Conservation (phyloP, 2,888 invertebrate species). For the Drosophila differens region DNA sequence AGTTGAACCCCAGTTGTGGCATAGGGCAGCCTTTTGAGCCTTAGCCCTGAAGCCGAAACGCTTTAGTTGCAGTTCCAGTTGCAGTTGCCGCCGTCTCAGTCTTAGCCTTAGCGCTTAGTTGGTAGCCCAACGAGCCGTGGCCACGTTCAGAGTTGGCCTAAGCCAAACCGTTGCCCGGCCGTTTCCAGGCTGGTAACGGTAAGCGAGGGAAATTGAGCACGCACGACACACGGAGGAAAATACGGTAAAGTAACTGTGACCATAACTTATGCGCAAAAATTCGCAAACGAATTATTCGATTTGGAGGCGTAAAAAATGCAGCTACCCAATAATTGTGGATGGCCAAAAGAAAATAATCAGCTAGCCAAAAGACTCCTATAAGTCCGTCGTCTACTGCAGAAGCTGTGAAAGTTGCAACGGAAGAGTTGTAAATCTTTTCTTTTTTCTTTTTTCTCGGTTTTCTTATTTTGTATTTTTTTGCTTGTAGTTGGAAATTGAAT, state of each 20-base stretch:
- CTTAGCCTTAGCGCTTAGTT: conserved; percentile 56
- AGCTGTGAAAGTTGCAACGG: conserved; percentile 76
- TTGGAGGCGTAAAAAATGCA: conserved; percentile 76
- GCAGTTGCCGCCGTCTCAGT: conserved; percentile 6
- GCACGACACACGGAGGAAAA: conserved; percentile 66
- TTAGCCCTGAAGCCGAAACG: conserved; percentile 18
- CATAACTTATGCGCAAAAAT: conserved; percentile 82
- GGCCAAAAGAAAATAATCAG: conserved; percentile 40
- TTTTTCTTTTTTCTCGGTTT: not conserved
- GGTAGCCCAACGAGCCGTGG: conserved; percentile 76
- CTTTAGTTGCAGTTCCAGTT: conserved; percentile 24
- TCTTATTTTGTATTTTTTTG: not conserved
- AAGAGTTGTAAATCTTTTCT: conserved; percentile 68
- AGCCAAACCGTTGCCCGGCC: conserved; percentile 1
- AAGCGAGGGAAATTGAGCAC: conserved; percentile 75
- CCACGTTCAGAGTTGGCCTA: conserved; percentile 37
- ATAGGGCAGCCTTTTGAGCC: conserved; percentile 46
- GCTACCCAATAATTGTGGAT: conserved; percentile 72
- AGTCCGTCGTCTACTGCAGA: conserved; percentile 68
- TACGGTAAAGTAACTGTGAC: conserved; percentile 72
- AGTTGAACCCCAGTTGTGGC: conserved; percentile 25
- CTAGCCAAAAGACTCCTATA: conserved; percentile 26
- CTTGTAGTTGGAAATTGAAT: conserved; percentile 66
- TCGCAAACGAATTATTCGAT: conserved; percentile 71
- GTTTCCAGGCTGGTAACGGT: conserved; percentile 63